Base-by-base conservation (phyloP, 2,113 vertebrate genomes). In the Hippoglossus stenolepis region DNA sequence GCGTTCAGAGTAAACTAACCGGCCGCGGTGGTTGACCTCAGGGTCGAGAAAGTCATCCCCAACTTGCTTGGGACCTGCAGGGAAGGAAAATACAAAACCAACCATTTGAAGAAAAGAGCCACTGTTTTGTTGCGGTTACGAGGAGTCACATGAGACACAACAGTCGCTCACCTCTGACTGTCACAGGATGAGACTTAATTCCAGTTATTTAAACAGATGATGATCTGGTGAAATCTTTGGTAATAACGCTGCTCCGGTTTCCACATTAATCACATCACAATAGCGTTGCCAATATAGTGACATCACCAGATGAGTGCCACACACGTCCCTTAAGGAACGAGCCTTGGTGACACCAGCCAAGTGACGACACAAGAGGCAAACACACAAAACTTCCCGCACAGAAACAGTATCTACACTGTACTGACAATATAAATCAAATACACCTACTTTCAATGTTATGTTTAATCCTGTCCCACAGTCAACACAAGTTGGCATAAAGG, bases 21-120 rank as follows among this genome's bases (percentile, higher is more conserved):
- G 83, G 82, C 81, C 73, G 17, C 21, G 35, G 75, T 45, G 85
- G 89, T 89, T 83, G 90, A 90, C 91, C 82, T 85, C 80, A 70
- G 58, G 83, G 84, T 78, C 26, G 5, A 24, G 12, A 24, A 74
- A 87, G 72, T 75, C 87, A 53, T 80, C 74, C 70, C 56, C 57
- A 4, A 54, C 71, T 66, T 63, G 26, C 62, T 58, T 15, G 31
- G 59, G 31, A 65, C 65, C 59, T 13, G 2, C 21, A 15, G 35
- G 65, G 72, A 43, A 51, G 49, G 62, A 74, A 63, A 63, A 65
- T 24, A 65, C 47, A 65, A 82, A 84, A 79, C 57, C 70, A 75
- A 62, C 63, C 66, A 61, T 73, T 21, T 40, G 56, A 40, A 26
- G 8, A 12, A 67, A 71, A 68, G 14, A 77, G 56, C 12, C 70